Conservation (phyloP, 2,888 invertebrate genomes). For the Deilephila porcellus region DNA sequence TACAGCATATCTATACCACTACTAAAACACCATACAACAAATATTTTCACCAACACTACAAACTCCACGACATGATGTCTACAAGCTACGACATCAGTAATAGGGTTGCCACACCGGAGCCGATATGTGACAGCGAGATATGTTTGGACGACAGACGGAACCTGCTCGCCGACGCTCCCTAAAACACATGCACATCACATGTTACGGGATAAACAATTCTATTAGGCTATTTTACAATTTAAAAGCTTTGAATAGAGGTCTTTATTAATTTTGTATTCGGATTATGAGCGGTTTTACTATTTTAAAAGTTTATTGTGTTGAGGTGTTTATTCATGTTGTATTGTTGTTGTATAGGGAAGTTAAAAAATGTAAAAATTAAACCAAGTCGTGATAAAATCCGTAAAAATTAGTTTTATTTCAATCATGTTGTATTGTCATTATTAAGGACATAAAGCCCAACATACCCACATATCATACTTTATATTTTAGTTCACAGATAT, state of each 20-base stretch:
- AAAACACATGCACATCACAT: background rate
- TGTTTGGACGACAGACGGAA: constrained; percentile 53
- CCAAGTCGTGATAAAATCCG: too few relatives aligned
- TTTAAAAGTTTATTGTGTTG: too few relatives aligned
- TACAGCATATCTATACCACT: background rate
- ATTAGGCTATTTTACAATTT: background rate
- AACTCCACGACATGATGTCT: constrained; percentile 13
- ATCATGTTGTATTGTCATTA: too few relatives aligned
- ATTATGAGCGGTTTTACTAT: background rate
- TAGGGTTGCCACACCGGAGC: constrained; percentile 32
- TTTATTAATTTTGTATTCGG: background rate
- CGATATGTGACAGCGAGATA: constrained; percentile 63
- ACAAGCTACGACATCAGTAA: background rate
- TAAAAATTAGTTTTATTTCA: too few relatives aligned
- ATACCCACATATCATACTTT: too few relatives aligned
- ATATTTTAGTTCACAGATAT: too few relatives aligned
- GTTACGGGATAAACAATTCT: background rate
- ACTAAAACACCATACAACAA: background rate
- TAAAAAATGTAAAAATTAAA: too few relatives aligned
- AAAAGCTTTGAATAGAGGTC: background rate
- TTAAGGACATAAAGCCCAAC: too few relatives aligned
- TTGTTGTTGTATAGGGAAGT: too few relatives aligned
- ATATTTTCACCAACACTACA: background rate
- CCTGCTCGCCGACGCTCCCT: constrained; percentile 49
- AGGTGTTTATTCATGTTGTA: too few relatives aligned